These are phyloP conservation scores for Brachypterus glaber DNA, from an alignment of 2,888 invertebrate genomes.

Conservation along the genomic window DNA sequence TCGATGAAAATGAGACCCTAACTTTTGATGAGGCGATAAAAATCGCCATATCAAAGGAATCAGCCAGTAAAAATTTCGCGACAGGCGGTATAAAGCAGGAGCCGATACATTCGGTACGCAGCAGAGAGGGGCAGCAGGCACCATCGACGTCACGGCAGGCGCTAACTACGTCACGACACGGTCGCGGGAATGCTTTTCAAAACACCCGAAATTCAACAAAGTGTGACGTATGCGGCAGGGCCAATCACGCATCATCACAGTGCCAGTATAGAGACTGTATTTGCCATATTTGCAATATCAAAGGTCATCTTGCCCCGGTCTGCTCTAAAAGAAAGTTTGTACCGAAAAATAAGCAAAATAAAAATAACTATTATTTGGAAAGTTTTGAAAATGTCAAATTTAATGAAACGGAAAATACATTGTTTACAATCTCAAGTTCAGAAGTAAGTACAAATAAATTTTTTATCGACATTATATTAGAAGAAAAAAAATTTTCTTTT, in stretches of 20 bases:
- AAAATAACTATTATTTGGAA: not conserved
- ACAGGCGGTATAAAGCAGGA: not conserved
- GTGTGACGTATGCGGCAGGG: constrained; percentile 1
- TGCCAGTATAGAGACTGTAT: constrained; percentile 3
- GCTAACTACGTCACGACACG: constrained; percentile 9
- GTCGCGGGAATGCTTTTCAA: too few relatives aligned
- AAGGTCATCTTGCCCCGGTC: constrained; percentile 4
- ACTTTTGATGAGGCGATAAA: constrained; percentile 5
- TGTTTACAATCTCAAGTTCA: too few relatives aligned
- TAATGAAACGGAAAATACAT: too few relatives aligned
- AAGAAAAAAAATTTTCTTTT: not conserved
- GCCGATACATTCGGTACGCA: constrained; percentile 8
- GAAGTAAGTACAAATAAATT: not conserved
- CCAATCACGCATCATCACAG: constrained; percentile 1
- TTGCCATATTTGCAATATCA: constrained; percentile 4
- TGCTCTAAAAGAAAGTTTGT: not conserved
- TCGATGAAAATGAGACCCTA: constrained; percentile 6
- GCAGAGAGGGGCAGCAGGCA: constrained; percentile 1
- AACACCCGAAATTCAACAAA: too few relatives aligned
- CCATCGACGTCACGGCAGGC: constrained; percentile 8
- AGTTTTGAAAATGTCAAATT: not conserved
- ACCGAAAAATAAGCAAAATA: not conserved
- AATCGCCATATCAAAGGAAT: constrained; percentile 3
- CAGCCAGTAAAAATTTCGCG: too few relatives aligned
- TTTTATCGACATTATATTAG: not conserved